A percentile compares a stretch with the other conserved stretches of the same genome.
phyloP scores from a whole-genome alignment of 2,888 invertebrate species.

The Campoletis raptor region DNA sequence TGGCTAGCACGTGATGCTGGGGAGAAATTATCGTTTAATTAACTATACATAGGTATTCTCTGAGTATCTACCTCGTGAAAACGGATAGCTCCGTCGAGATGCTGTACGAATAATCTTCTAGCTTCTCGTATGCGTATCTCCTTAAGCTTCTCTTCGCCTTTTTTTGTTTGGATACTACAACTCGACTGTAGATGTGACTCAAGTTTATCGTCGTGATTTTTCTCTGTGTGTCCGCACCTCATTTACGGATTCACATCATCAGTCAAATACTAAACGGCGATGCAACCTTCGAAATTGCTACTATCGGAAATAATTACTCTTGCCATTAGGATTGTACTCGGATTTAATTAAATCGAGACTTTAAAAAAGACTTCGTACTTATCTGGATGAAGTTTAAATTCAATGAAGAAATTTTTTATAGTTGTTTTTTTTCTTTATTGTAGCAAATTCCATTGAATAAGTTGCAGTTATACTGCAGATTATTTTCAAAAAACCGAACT shows the following conservation, averaged over 20 bases:
- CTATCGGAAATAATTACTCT: neutral
- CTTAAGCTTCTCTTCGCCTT: neutral
- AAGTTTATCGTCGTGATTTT: neutral
- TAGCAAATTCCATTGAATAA: too few relatives aligned
- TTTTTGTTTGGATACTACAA: conserved; percentile 1
- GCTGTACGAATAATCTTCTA: conserved; percentile 23
- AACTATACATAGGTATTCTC: conserved; percentile 56
- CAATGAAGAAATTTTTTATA: neutral
- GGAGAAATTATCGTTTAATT: conserved; percentile 82
- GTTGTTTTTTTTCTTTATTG: neutral
- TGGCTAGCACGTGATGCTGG: conserved; percentile 81
- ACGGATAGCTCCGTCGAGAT: conserved; percentile 29
- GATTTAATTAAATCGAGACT: neutral
- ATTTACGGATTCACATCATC: neutral
- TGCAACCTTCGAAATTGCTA: conserved; percentile 5
- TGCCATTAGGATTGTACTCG: neutral
- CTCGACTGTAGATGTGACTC: neutral
- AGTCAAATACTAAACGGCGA: neutral
- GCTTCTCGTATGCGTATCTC: conserved; percentile 17
- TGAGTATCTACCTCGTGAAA: conserved; percentile 37
- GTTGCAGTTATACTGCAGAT: neutral
- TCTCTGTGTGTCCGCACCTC: neutral
- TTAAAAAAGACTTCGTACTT: neutral
- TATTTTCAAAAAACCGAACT: neutral
- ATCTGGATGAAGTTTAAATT: neutral